Evolutionary conservation across 2,797 vertebrate genomes (phyloP), one percentile per base, ranked within the genome.

Genomic region (Muscicapa comitata): DNA sequence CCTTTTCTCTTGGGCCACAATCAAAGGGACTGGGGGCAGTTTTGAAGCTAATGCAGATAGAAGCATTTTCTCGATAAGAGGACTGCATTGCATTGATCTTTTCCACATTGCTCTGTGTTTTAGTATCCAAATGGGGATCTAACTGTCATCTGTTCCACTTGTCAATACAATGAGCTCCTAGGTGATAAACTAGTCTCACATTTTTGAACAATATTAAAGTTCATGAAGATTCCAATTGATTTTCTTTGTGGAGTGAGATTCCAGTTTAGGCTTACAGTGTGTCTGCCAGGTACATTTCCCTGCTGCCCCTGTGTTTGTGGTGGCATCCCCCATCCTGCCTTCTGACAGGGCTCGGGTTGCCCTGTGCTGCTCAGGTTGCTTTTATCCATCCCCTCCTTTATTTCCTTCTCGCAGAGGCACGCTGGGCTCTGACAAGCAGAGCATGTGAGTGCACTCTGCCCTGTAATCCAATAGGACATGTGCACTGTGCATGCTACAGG

Each of bases 401-500:
- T 77, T 59, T 59, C 58, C 48, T 40, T 50, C 71, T 53, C 47
- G 51, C 73, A 53, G 67, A 54, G 61, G 53, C 55, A 28, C 2
- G 29, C 85, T 90, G 95, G 74, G 71, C 86, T 88, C 85, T 74
- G 68, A 76, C 70, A 77, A 57, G 75, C 86, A 65, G 67, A 35
- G 65, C 94, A 40, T 55, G 66, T 91, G 94, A 93, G 94, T 86
- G 93, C 93, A 55, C 48, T 96, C 63, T 92, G 90, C 73, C 85
- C 89, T 81, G 90, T 97, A 95, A 97, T 97, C 85, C 88, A 86
- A 96, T 88, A 93, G 74, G 97, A 97, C 96, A 0, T 95, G 96
- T 96, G 92, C 95, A 95, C 74, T 45, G 82, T 95, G 94, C 74
- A 4, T 92, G 90, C 93, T 59, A 17, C 72, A 26, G 83, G 35